phyloP scores from a whole-genome alignment of 2,113 vertebrate species.

The Corythoichthys intestinalis region DNA sequence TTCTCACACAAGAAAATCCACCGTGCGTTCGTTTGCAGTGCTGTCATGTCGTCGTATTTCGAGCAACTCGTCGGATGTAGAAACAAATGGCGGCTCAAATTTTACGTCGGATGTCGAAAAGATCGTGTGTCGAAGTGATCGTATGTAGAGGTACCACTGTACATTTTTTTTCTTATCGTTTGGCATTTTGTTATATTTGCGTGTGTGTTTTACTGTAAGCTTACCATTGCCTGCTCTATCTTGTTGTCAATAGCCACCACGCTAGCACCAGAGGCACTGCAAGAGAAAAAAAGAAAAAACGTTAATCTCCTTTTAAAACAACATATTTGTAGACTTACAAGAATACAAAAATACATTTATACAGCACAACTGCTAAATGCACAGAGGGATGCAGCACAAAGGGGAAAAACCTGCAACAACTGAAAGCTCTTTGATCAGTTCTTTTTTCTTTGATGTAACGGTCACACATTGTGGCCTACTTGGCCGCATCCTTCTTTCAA shows the following conservation, averaged over 20 bases:
- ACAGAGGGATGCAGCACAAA: not conserved
- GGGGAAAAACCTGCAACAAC: not conserved
- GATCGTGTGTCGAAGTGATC: no score
- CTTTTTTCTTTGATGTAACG: not conserved
- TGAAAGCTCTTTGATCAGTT: not conserved
- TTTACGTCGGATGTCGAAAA: no score
- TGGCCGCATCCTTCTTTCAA: not conserved
- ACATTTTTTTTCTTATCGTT: not conserved
- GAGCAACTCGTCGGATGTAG: no score
- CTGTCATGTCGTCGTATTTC: no score
- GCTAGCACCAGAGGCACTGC: constrained; percentile 94
- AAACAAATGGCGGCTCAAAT: no score
- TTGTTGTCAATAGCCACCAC: constrained; percentile 99
- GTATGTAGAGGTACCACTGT: no score
- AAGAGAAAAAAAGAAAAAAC: constrained; percentile 45
- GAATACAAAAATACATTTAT: not conserved
- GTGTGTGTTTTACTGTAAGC: constrained; percentile 34
- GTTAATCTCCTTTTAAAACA: not conserved
- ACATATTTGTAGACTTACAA: not conserved
- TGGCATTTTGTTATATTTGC: not conserved
- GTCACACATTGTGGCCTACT: not conserved
- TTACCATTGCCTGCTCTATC: constrained; percentile 99
- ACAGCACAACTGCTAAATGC: not conserved
- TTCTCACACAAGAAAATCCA: no score
- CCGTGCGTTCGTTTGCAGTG: no score